Evolutionary conservation across 2,113 vertebrate species (phyloP).

Genomic region (Elgaria multicarinata): DNA sequence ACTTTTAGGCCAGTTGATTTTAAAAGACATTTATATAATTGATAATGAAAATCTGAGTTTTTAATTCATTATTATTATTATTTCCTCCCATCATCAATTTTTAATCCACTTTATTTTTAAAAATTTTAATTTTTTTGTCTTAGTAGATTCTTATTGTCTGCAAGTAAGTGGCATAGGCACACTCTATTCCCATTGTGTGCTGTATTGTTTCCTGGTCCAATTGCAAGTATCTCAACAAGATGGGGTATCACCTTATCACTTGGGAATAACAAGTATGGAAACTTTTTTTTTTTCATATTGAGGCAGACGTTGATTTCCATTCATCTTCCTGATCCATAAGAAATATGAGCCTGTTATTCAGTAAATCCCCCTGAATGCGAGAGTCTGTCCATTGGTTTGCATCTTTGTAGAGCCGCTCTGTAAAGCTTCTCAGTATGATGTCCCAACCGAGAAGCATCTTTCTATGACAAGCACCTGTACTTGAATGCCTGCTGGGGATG

Average conservation of each 20-base stretch:
- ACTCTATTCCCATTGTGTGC: neutral
- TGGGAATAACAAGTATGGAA: neutral
- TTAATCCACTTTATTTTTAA: neutral
- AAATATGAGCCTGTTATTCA: slow-evolving; percentile 5
- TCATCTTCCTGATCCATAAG: neutral
- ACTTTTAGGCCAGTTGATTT: neutral
- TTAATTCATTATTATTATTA: too few relatives aligned
- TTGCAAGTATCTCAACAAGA: neutral
- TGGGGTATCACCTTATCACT: neutral
- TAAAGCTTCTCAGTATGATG: neutral
- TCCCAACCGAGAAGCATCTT: slow-evolving; percentile 6
- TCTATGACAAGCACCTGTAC: neutral
- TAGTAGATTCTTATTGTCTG: neutral
- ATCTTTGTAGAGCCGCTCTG: neutral
- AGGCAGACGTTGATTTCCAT: neutral
- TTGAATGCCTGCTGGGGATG: neutral
- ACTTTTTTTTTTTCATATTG: neutral
- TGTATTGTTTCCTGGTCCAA: neutral
- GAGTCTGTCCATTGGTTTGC: neutral
- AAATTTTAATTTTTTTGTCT: neutral
- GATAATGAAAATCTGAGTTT: neutral
- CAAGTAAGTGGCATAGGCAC: neutral
- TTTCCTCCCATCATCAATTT: neutral
- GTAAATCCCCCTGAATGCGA: neutral
- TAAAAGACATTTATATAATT: neutral